Conservation (phyloP, 2,888 invertebrate species). For the Raillietiella orientalis region DNA sequence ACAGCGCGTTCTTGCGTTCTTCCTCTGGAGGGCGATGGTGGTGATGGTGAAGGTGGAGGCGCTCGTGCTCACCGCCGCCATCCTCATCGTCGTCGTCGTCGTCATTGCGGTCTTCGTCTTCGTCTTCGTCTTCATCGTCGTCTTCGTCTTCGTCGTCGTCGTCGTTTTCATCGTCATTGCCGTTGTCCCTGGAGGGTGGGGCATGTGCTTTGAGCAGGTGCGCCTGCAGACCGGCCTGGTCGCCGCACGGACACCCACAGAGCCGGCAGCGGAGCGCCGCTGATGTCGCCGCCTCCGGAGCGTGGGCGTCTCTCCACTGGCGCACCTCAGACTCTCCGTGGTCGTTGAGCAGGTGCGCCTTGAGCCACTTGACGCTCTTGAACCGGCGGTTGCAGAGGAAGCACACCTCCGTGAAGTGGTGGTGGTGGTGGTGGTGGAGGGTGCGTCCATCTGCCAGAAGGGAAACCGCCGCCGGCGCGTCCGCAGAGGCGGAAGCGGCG, state of each 20-base stretch:
- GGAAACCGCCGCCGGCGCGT: constrained; percentile 2
- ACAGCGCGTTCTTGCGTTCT: no score
- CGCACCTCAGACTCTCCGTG: constrained; percentile 34
- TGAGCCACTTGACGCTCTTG: constrained; percentile 54
- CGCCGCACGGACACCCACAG: constrained; percentile 11
- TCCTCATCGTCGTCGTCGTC: constrained; percentile 1
- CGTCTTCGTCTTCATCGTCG: neutral
- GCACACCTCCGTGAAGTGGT: constrained; percentile 26
- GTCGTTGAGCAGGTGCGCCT: constrained; percentile 52
- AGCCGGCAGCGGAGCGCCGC: constrained; percentile 3
- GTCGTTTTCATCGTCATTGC: no score
- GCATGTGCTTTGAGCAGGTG: constrained; percentile 16
- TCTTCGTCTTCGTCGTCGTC: no score
- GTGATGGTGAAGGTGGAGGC: constrained; percentile 8
- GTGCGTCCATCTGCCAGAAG: constrained; percentile 3
- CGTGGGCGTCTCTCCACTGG: constrained; percentile 24
- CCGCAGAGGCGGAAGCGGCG: neutral
- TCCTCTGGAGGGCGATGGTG: constrained; percentile 5
- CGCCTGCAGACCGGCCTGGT: constrained; percentile 13
- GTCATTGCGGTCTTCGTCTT: constrained; percentile 1
- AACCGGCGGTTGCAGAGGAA: constrained; percentile 57
- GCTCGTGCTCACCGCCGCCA: constrained; percentile 1
- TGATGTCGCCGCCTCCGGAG: constrained; percentile 6
- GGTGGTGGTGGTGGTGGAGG: constrained; percentile 13
- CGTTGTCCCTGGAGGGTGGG: constrained; percentile 6